phyloP scores from a whole-genome alignment of 1,140 invertebrate genomes.

The Zaprionus nigranus region DNA sequence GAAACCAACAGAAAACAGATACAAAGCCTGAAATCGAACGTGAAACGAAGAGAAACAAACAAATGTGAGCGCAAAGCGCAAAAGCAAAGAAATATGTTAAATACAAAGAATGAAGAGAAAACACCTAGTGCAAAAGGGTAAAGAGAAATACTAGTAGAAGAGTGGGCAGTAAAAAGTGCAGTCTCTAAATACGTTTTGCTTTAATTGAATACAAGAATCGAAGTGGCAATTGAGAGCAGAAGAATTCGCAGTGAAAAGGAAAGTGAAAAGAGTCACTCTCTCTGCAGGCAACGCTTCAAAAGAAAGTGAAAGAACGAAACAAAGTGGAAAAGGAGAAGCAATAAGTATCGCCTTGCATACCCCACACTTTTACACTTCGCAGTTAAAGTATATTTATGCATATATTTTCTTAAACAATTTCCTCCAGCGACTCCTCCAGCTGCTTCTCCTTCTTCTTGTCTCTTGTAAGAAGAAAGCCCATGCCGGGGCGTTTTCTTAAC shows the following conservation, averaged over 20 bases:
- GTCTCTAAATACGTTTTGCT: background rate
- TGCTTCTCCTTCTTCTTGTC: background rate
- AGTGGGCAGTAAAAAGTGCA: background rate
- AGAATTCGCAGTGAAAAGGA: background rate
- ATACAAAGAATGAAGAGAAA: background rate
- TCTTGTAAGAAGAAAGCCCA: background rate
- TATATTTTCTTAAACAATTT: slow-evolving; percentile 8
- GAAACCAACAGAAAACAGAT: background rate
- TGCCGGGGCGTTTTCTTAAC: background rate
- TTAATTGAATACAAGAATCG: background rate
- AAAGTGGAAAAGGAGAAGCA: background rate
- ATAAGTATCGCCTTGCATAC: background rate
- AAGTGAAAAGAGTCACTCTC: background rate
- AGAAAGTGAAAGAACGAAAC: slow-evolving; percentile 3
- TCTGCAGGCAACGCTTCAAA: background rate
- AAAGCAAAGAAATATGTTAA: background rate
- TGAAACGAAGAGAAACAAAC: too few relatives aligned
- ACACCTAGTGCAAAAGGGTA: background rate
- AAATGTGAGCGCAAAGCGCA: too few relatives aligned
- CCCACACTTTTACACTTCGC: background rate
- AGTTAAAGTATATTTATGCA: slow-evolving; percentile 8
- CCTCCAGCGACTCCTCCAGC: background rate
- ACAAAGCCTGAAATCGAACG: too few relatives aligned
- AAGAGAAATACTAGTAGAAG: background rate
- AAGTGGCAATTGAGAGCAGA: background rate